Base-by-base conservation (phyloP, 2,888 invertebrate genomes). In the Dascillus cervinus region DNA sequence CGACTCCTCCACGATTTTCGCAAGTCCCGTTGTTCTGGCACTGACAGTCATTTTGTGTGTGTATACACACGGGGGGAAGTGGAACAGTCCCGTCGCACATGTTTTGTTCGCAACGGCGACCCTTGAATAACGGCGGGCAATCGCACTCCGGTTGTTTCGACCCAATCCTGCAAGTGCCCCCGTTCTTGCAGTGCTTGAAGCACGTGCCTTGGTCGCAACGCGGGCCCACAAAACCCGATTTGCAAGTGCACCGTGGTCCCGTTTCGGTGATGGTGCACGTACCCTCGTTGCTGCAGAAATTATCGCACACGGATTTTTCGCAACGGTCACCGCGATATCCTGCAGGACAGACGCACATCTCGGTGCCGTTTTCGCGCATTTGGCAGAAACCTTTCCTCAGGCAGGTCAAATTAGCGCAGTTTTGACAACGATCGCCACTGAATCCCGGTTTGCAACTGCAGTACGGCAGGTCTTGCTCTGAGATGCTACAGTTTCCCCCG, bases 331-430 rank as follows among this genome's bases (percentile, higher is more conserved):
- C 75, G 44, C 53, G 57, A 48, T 64, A 76, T 32, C 76, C 75
- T 42, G 67, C 64, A 3, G 68, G 67, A 53, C 77, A 79, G 22
- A 62, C 63, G 53, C 79, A 79, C 24, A 60, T 61, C 20, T 67
- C 64, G 9, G 56, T 58, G 1, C 60, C 64, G 1, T 61, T 62
- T 0, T 52, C 62, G 0, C 33, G 36, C 3, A 64, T 52, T n/a
- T n/a, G n/a, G 49, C 80, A 80, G 6, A 71, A 65, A 9, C 79
- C 80, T 8, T 72, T 71, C 56, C 80, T 77, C 31, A 70, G 65
- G 52, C 82, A 82, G 2, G 65, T 62, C 13, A 75, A 52, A 34
- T 68, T 66, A 1, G 65, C 58, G 47, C 79, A 79, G 45, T 71
- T 66, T 43, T 78, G 72, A 49, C 79, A 79, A 22, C 70, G 65